Evolutionary conservation across 1,140 invertebrate species (phyloP).

Genomic region (Mycetomoellerius zeteki): DNA sequence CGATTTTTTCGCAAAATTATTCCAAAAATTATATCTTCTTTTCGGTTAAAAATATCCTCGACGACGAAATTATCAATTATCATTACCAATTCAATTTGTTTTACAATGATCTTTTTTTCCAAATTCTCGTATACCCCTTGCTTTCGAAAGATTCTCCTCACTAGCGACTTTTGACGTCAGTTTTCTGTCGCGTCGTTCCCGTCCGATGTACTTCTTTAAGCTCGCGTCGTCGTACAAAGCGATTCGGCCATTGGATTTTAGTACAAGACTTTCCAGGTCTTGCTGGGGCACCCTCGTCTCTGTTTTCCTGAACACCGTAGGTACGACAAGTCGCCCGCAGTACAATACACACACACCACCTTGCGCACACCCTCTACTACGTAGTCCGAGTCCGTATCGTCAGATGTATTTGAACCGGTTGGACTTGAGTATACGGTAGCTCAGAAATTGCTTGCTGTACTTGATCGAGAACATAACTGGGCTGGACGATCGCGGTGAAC

Average conservation of each 20-base stretch:
- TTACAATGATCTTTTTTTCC: constrained; percentile 9
- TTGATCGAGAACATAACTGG: constrained; percentile 86
- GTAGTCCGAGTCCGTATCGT: constrained; percentile 87
- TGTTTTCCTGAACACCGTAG: constrained; percentile 70
- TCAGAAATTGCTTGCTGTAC: constrained; percentile 87
- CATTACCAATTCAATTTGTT: constrained; percentile 18
- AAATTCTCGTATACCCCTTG: background rate
- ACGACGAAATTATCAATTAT: background rate
- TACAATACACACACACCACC: constrained; percentile 67
- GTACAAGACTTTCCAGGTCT: constrained; percentile 86
- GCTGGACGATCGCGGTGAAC: constrained; percentile 68
- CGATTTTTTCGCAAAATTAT: background rate
- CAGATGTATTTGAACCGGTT: constrained; percentile 87
- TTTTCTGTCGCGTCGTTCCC: background rate
- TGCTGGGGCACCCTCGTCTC: constrained; percentile 46
- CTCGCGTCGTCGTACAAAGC: background rate
- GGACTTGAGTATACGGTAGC: constrained; percentile 87
- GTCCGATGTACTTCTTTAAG: constrained; percentile 7
- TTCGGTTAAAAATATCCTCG: background rate
- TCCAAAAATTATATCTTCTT: constrained; percentile 12
- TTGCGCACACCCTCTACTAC: constrained; percentile 73
- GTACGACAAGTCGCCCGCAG: constrained; percentile 63
- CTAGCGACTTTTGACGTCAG: constrained; percentile 53
- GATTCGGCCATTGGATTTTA: constrained; percentile 45
- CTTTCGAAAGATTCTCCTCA: constrained; percentile 62